Conservation (phyloP, 2,797 vertebrate species). For the Amblyopsis hoosieri region DNA sequence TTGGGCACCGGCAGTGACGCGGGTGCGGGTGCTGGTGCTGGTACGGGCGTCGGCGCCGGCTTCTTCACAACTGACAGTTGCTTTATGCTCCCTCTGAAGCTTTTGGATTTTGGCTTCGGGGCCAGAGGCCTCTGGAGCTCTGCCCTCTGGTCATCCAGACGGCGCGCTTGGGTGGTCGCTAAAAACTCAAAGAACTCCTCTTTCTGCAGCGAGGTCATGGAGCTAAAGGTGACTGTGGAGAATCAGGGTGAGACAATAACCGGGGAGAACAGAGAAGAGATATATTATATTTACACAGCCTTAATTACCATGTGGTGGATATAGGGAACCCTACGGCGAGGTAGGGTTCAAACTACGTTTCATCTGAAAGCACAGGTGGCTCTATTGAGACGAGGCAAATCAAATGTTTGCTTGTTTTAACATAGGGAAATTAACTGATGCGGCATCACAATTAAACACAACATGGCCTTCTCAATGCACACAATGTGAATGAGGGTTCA, state of each 20-base stretch:
- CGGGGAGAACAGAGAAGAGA: constrained; percentile 7
- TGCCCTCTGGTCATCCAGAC: constrained; percentile 86
- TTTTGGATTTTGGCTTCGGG: constrained; percentile 58
- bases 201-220: constrained; percentile 86
- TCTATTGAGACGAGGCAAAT: constrained; percentile 23
- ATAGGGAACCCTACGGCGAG: neutral
- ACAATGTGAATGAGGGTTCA: too few relatives aligned
- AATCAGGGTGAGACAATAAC: constrained; percentile 2
- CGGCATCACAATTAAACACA: neutral
- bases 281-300: constrained; percentile 4
- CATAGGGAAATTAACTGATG: constrained; percentile 5
- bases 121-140: constrained; percentile 54
- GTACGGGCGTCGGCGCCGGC: constrained; percentile 42
- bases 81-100: constrained; percentile 75
- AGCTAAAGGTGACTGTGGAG: constrained; percentile 78
- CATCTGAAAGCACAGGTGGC: constrained; percentile 31
- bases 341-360: constrained; percentile 15
- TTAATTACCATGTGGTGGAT: constrained; percentile 1
- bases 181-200: constrained; percentile 87
- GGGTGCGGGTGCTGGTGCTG: constrained; percentile 19
- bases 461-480: too few relatives aligned
- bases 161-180: constrained; percentile 81
- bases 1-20: constrained; percentile 62
- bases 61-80: constrained; percentile 62
- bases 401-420: too few relatives aligned